Evolutionary conservation across 1,140 invertebrate genomes (phyloP).

Genomic region (Zophobas morio): DNA sequence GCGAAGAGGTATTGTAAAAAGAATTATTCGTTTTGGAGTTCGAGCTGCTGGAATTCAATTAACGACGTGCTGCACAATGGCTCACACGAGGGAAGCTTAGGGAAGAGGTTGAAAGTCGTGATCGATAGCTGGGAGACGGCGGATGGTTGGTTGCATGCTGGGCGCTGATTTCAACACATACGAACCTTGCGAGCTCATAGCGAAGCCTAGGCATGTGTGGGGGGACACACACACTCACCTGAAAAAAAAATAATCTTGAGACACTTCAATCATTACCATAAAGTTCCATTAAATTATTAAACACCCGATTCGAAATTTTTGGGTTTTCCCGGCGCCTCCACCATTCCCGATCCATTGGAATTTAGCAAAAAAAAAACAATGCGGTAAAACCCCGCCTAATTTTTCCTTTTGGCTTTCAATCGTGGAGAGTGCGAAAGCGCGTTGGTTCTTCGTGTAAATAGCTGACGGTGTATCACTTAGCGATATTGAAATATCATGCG

Average conservation of each 20-base stretch:
- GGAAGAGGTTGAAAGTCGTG: conserved; percentile 46
- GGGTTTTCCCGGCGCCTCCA: too few relatives aligned
- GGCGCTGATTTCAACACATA: conserved; percentile 46
- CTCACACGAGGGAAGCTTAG: conserved; percentile 39
- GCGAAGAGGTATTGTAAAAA: background rate
- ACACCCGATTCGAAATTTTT: too few relatives aligned
- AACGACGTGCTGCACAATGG: conserved; percentile 52
- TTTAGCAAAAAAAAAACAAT: too few relatives aligned
- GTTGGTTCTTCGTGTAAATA: conserved; percentile 33
- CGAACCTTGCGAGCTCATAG: conserved; percentile 65
- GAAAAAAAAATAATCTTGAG: conserved; percentile 54
- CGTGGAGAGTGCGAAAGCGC: conserved; percentile 13
- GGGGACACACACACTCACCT: conserved; percentile 64
- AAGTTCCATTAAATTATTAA: background rate
- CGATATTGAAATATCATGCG: conserved; percentile 50
- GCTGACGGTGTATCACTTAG: conserved; percentile 53
- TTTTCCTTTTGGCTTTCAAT: conserved; percentile 21
- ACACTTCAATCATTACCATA: background rate
- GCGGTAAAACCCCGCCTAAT: background rate
- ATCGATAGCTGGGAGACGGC: background rate
- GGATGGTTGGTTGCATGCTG: conserved; percentile 8
- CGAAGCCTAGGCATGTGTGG: conserved; percentile 63
- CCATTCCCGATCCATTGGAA: too few relatives aligned
- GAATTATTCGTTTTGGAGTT: conserved; percentile 30
- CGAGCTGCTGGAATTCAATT: conserved; percentile 58